Conservation (phyloP, 2,888 invertebrate species). For the Proisotoma minuta region DNA sequence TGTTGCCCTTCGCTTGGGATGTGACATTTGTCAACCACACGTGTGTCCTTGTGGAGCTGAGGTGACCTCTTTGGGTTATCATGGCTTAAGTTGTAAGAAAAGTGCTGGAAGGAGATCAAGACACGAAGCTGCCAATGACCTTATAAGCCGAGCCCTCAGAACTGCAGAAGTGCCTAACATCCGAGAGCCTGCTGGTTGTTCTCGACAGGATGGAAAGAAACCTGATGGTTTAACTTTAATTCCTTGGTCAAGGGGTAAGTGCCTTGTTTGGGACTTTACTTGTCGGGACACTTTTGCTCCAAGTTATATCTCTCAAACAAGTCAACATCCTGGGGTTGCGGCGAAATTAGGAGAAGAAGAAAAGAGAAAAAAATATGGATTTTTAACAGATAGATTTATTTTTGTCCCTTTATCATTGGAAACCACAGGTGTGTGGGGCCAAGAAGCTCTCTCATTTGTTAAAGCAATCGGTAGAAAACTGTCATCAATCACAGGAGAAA, state of each 20-base stretch:
- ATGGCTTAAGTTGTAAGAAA: background rate
- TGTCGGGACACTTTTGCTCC: constrained; percentile 5
- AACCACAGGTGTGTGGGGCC: background rate
- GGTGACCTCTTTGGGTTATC: background rate
- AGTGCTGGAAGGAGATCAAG: background rate
- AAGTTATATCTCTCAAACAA: background rate
- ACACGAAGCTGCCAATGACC: background rate
- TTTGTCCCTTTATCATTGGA: background rate
- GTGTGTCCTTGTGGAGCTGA: background rate
- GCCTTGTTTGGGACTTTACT: constrained; percentile 9
- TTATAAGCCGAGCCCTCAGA: background rate
- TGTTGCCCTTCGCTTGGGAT: too few relatives aligned
- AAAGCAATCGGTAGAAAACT: background rate
- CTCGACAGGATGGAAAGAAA: background rate
- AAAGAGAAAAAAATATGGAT: background rate
- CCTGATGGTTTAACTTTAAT: constrained; percentile 1
- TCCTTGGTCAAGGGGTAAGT: constrained; percentile 1
- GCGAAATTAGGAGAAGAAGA: background rate
- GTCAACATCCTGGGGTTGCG: background rate
- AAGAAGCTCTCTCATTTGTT: background rate
- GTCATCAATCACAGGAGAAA: background rate
- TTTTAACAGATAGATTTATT: background rate
- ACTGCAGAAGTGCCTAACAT: background rate
- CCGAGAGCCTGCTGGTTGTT: background rate
- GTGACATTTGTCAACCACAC: too few relatives aligned